phyloP scores from a whole-genome alignment of 2,888 invertebrate genomes.

The Chironomus riparius region DNA sequence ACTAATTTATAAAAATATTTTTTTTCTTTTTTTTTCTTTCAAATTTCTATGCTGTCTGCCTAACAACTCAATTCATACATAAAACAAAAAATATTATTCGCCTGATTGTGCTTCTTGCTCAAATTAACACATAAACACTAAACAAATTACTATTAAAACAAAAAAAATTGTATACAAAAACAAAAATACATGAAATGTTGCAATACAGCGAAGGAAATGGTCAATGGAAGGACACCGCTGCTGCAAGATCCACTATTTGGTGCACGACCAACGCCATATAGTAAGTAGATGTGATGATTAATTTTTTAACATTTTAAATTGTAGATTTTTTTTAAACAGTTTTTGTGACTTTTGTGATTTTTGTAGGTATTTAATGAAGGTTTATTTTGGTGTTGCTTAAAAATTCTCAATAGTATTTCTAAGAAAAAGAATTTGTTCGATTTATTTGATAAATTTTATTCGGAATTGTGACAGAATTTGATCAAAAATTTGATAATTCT shows the following conservation, averaged over 20 bases:
- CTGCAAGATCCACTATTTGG: slow-evolving; percentile 84
- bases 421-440: no score
- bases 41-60: background rate
- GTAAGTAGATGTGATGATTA: slow-evolving; percentile 50
- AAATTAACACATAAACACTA: background rate
- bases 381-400: no score
- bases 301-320: background rate
- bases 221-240: slow-evolving; percentile 66
- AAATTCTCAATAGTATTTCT: no score
- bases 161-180: background rate
- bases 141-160: background rate
- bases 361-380: no score
- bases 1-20: background rate
- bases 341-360: background rate
- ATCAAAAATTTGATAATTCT: no score
- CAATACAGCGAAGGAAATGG: slow-evolving; percentile 43
- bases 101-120: background rate
- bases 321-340: background rate
- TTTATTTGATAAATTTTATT: no score
- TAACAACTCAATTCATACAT: background rate
- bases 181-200: background rate
- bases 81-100: background rate
- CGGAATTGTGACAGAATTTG: no score
- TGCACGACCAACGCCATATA: slow-evolving; percentile 78
- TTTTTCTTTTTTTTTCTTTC: background rate